Base-by-base conservation (phyloP, 2,888 invertebrate species). In the Calliopum simillimum region DNA sequence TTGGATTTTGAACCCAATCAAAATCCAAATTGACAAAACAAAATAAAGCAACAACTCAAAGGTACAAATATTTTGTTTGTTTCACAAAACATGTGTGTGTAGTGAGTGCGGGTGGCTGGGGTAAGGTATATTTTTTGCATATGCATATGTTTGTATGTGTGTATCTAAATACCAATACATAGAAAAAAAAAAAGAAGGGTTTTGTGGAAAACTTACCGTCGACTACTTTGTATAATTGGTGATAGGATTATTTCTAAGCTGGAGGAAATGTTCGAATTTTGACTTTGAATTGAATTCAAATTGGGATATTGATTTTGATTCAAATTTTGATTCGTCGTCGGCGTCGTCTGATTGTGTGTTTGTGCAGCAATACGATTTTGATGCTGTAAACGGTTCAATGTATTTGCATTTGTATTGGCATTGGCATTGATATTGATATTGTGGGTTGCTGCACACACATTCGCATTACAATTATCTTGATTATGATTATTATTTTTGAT, bases 151-250 rank as follows among this genome's bases (percentile, higher is more conserved):
- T 77, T 46, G 59, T 68, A 44, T 73, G 68, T 67, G 61, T 75
- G 44, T 74, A 73, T 73, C 73, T 71, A 58, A 69, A 67, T 53
- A 33, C 33, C 33, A 33, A 8, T 33, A 33, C 33, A 33, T 33
- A 33, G n/a, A n/a, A n/a, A n/a, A n/a, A n/a, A n/a, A n/a, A n/a
- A n/a, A n/a, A n/a, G n/a, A 33, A 33, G 33, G 33, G 33, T 5
- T 21, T 23, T 19, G 46, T 46, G 61, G 21, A 23, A 78, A 85
- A 86, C 86, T 86, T 86, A 86, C 86, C 86, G 85, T 81, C 85
- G 84, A 85, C 86, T 86, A 86, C 86, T 86, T 85, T 86, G 86
- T 77, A 86, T 86, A 82, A 86, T 86, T 86, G 86, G 86, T 82
- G 86, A 85, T 81, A 86, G 84, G 83, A 86, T 86, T 82, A 86